Evolutionary conservation across 2,888 invertebrate genomes (phyloP), one percentile per base, ranked within the genome.

Genomic region (Lydus trimaculatus): DNA sequence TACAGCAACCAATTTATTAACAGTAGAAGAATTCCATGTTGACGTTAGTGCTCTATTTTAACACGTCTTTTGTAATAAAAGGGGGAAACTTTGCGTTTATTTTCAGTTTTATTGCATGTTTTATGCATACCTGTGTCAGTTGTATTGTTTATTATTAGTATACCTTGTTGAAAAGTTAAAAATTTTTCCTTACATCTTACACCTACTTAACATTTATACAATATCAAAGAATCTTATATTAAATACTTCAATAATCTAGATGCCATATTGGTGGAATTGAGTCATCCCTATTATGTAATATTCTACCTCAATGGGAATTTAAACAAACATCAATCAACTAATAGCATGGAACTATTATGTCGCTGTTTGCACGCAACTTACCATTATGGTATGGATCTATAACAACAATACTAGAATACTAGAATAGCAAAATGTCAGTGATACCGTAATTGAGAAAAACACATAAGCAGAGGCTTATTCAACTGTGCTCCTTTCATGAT

Each of bases 201-300:
- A 33, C 33, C 9, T 33, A 11, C 2, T 28, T 33, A 9, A 33
- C 2, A 6, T 33, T 33, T 33, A 1, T 33, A 8, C 9, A 2
- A 2, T 33, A 8, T 15, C 5, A 4, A 2, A 6, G 13, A 36
- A 6, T 31, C 31, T 43, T 43, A 43, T 28, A 43, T 43, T 43
- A 25, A 56, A 25, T 2, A 43, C 48, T 25, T 20, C 58, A 58
- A 63, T 59, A 63, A 23, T 31, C 60, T 52, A 63, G 31, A 59
- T 67, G 48, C 67, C 67, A 31, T 60, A 63, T 63, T 63, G 43
- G 63, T 63, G 15, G 31, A 67, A 67, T 67, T 66, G 66, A 67
- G 58, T 67, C 67, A 67, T 59, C 60, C 60, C 58, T 39, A 67
- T 67, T 67, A 63, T 67, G 67, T 63, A 67, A 67, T 60, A 31